Evolutionary conservation across 2,797 vertebrate species (phyloP).

Genomic region (Scolopax rusticola): DNA sequence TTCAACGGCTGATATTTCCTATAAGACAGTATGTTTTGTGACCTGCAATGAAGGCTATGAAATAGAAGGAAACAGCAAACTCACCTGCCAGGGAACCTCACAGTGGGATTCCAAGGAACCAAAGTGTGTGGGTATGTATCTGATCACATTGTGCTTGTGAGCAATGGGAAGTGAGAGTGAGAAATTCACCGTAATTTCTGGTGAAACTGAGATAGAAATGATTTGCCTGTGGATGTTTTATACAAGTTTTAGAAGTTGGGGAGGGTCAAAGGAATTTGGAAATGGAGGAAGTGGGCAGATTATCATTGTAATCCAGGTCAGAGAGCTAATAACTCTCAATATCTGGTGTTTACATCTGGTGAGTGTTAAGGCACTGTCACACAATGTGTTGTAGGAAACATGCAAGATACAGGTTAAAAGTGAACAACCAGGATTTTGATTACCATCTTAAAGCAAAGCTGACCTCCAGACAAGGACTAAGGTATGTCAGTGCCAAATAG

Average conservation of each 20-base stretch:
- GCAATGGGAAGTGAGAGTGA: background rate
- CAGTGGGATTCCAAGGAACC: slow-evolving; percentile 92
- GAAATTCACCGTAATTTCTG: background rate
- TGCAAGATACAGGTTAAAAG: background rate
- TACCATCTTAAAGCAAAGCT: background rate
- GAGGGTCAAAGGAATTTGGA: background rate
- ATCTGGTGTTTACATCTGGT: background rate
- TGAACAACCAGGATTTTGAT: background rate
- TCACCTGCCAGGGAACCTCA: slow-evolving; percentile 88
- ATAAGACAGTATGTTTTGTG: slow-evolving; percentile 85
- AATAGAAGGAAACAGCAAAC: slow-evolving; percentile 85
- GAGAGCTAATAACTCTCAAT: background rate
- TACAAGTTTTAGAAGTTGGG: background rate
- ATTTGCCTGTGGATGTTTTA: background rate
- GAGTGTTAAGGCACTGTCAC: background rate
- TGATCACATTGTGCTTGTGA: background rate
- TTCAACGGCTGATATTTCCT: slow-evolving; percentile 79
- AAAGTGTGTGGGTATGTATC: slow-evolving; percentile 92
- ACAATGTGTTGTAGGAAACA: background rate
- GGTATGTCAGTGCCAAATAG: accelerated
- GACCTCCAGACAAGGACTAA: background rate
- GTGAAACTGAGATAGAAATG: background rate
- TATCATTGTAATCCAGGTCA: background rate
- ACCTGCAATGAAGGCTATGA: slow-evolving; percentile 89
- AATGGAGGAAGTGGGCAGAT: background rate